Conservation (phyloP, 2,113 vertebrate genomes). For the Ancistrus triradiatus region DNA sequence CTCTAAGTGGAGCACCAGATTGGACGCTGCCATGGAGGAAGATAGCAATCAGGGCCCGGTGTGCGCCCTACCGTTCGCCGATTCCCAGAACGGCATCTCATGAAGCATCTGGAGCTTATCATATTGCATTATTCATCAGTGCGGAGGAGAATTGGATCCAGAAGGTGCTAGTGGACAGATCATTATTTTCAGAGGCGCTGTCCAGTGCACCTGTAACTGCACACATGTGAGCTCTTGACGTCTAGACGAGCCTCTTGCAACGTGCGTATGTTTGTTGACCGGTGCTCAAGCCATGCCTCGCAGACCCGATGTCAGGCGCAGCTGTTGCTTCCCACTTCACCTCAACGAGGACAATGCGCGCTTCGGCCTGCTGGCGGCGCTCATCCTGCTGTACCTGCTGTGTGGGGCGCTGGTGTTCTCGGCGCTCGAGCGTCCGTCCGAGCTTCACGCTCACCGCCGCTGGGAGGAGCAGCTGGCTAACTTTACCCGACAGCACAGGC, state of each 20-base stretch:
- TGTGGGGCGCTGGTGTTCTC: constrained; percentile 74
- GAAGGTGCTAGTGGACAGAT: constrained; percentile 8
- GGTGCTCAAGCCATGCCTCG: constrained; percentile 63
- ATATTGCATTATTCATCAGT: too few species aligned
- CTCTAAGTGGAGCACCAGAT: background rate
- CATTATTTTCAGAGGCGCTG: background rate
- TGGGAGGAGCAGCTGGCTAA: constrained; percentile 69
- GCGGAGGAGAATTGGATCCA: too few species aligned
- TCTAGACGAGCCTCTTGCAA: background rate
- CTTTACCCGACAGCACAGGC: constrained; percentile 63
- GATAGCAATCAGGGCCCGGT: constrained; percentile 31
- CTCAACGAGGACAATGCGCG: constrained; percentile 75
- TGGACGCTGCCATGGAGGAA: constrained; percentile 25
- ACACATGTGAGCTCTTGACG: constrained; percentile 10
- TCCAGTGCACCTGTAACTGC: background rate
- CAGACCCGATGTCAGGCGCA: constrained; percentile 53
- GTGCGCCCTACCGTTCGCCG: constrained; percentile 33
- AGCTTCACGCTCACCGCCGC: constrained; percentile 57
- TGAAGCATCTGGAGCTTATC: constrained; percentile 19
- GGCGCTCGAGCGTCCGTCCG: constrained; percentile 67
- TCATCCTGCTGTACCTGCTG: constrained; percentile 72
- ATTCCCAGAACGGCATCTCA: constrained; percentile 31
- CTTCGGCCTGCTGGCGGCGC: constrained; percentile 68
- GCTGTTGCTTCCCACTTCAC: constrained; percentile 59
- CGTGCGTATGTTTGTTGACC: constrained; percentile 37